Base-by-base conservation (phyloP, 2,888 invertebrate genomes). In the Hesperia comma region DNA sequence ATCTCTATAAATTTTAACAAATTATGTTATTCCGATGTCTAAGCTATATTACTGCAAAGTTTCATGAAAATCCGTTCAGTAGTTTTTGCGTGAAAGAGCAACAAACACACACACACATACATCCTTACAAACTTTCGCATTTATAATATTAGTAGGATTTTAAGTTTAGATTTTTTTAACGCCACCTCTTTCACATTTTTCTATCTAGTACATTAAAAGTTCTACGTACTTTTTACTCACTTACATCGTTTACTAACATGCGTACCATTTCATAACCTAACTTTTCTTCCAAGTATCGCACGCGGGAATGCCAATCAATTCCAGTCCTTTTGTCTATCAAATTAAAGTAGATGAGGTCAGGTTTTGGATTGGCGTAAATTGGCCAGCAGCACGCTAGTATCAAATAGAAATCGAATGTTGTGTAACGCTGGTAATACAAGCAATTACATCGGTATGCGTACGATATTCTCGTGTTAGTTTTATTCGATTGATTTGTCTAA, bases 361-460 rank as follows among this genome's bases (percentile, higher is more conserved):
- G 55, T 40, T 57, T 57, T 40, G 19, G 6, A 12, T 41, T 57
- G 7, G 21, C 56, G 40, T 63, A 40, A 17, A 64, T 43, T 58
- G 53, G 17, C 32, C 26, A 41, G 33, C n/a, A 53, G 19, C 57
- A 64, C 64, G 64, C 63, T 51, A 63, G 17, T 64, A 63, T 51
- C 17, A 58, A 64, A 64, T 51, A 64, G 64, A 64, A 64, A 64
- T 64, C 64, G 64, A 37, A 53, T 64, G 51, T 64, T 64, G 58
- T 58, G 64, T 58, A 64, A 64, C 58, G 58, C 51, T 57, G 17
- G 57, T 64, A 64, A 64, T 64, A 32, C 63, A 40, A 58, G 14
- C 57, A 58, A 64, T 64, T 64, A 58, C n/a, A 64, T n/a, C 33
- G 32, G 33, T 56, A 63, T 55, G 53, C n/a, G 46, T 17, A 26